phyloP scores from a whole-genome alignment of 2,797 vertebrate species.

The Gambelia wislizenii region DNA sequence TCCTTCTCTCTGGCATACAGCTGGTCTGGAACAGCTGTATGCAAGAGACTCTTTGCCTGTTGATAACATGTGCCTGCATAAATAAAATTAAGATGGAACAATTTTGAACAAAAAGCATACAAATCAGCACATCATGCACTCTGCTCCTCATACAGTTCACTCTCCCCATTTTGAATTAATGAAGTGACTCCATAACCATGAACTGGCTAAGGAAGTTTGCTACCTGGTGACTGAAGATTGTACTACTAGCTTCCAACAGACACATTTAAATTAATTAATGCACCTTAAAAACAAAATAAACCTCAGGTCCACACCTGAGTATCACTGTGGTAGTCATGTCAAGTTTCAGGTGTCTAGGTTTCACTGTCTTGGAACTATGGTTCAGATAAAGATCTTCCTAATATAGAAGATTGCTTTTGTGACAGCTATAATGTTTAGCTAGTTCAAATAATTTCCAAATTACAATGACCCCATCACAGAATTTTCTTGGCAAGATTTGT shows the following conservation, averaged over 20 bases:
- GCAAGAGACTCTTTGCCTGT: conserved; percentile 88
- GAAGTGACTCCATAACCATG: background rate
- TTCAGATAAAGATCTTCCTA: too few species aligned
- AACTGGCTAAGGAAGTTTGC: background rate
- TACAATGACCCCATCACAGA: background rate
- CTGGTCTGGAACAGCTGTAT: conserved; percentile 86
- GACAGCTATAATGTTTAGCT: too few species aligned
- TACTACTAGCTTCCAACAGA: background rate
- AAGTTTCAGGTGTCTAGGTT: too few species aligned
- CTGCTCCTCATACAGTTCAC: background rate
- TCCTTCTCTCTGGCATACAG: conserved; percentile 88
- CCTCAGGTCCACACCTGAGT: background rate
- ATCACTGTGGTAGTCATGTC: too few species aligned
- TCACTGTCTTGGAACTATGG: too few species aligned
- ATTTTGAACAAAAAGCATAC: background rate
- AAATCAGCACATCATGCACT: background rate
- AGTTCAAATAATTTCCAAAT: too few species aligned
- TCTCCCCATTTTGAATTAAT: background rate
- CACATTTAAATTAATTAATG: background rate
- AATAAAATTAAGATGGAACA: conserved; percentile 19
- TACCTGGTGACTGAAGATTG: background rate
- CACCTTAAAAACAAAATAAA: background rate
- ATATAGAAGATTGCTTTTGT: too few species aligned
- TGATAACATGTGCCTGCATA: conserved; percentile 85
- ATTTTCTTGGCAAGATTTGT: background rate